phyloP scores from a whole-genome alignment of 1,140 invertebrate species.

The Philotrypesis tridentata region DNA sequence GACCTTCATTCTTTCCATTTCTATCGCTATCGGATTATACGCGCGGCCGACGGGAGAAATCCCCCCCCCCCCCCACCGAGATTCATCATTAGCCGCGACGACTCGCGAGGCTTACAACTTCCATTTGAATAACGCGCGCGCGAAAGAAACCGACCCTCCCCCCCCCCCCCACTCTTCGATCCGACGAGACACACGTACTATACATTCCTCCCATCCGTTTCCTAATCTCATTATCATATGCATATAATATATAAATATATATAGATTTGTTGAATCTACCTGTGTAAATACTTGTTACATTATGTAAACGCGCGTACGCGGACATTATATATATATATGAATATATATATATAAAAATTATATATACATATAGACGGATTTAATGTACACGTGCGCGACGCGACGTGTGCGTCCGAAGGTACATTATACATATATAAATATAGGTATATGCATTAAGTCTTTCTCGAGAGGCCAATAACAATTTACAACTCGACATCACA shows the following conservation, averaged over 20 bases:
- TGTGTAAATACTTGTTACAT: conserved; percentile 45
- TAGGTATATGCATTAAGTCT: no score
- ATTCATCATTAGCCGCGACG: no score
- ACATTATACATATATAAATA: not conserved
- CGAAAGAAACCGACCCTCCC: no score
- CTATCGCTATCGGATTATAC: no score
- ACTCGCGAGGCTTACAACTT: not conserved
- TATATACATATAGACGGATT: conserved; percentile 21
- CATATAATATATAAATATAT: no score
- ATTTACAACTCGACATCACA: not conserved
- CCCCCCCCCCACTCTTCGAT: no score
- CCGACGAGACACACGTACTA: not conserved
- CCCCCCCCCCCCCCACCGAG: no score
- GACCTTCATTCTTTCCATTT: not conserved
- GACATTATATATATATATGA: conserved; percentile 24
- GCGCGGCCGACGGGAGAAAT: no score
- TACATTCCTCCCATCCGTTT: not conserved
- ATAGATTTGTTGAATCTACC: conserved; percentile 43
- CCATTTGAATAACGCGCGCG: no score
- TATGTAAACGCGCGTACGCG: conserved; percentile 29
- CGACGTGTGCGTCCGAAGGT: not conserved
- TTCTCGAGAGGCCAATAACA: conserved; percentile 8
- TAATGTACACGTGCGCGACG: not conserved
- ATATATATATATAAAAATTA: no score
- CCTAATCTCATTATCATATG: conserved; percentile 10